These are phyloP conservation scores for Brachyistius frenatus DNA, from an alignment of 2,113 vertebrate genomes.

Conservation along the genomic window DNA sequence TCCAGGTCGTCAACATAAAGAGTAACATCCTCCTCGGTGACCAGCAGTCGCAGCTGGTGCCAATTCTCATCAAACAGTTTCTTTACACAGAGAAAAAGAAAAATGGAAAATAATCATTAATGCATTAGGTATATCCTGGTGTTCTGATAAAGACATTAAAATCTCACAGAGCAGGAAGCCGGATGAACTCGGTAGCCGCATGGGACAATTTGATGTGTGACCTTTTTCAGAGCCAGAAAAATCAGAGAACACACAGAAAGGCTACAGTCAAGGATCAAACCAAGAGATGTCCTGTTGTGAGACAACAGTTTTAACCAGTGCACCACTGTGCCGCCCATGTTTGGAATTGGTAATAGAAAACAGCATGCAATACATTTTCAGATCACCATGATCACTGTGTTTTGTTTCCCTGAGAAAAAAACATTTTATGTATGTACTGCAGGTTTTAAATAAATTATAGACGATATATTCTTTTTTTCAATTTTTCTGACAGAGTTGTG, in stretches of 20 bases:
- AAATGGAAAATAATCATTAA: conserved; percentile 25
- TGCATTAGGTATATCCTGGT: background rate
- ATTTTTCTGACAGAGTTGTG: too few relatives aligned
- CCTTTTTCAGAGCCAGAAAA: background rate
- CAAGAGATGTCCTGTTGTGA: too few relatives aligned
- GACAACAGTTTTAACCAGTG: too few relatives aligned
- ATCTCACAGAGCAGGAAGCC: background rate
- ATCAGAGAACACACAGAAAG: too few relatives aligned
- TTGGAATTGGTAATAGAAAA: too few relatives aligned
- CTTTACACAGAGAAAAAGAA: conserved; percentile 60
- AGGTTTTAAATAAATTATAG: too few relatives aligned
- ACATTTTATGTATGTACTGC: background rate
- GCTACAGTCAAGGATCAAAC: too few relatives aligned
- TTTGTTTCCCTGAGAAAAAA: background rate
- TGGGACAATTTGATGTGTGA: background rate
- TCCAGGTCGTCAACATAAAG: conserved; percentile 93
- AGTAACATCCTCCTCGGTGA: conserved; percentile 92
- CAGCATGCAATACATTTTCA: background rate
- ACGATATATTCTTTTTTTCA: too few relatives aligned
- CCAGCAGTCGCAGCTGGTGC: conserved; percentile 95
- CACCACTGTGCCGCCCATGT: too few relatives aligned
- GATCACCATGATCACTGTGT: background rate
- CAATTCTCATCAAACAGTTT: conserved; percentile 94
- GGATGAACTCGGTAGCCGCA: background rate
- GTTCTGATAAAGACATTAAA: background rate